These are phyloP conservation scores for Lacanobia wlatinum DNA, from an alignment of 2,888 invertebrate species.

Conservation along the genomic window DNA sequence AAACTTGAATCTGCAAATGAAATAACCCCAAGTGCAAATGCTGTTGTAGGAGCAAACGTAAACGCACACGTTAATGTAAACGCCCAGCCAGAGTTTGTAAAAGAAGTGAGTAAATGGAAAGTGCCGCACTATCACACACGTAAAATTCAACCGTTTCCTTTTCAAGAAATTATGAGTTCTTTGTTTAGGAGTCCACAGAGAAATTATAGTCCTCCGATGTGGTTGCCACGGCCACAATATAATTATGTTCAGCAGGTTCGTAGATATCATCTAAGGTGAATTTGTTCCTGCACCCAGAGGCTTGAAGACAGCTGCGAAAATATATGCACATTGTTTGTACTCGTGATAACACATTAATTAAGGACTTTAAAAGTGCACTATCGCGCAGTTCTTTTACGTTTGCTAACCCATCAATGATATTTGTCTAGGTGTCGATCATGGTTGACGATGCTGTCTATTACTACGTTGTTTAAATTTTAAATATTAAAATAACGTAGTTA, in stretches of 20 bases:
- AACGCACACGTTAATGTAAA: slow-evolving; percentile 68
- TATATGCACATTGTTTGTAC: slow-evolving; percentile 46
- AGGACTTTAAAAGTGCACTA: slow-evolving; percentile 8
- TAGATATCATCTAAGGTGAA: slow-evolving; percentile 49
- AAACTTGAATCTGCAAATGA: slow-evolving; percentile 78
- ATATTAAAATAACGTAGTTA: neutral
- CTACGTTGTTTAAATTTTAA: neutral
- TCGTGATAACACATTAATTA: slow-evolving; percentile 9
- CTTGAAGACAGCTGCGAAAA: slow-evolving; percentile 70
- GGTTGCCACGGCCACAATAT: slow-evolving; percentile 65
- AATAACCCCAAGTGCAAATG: slow-evolving; percentile 71
- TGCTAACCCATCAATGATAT: slow-evolving; percentile 41
- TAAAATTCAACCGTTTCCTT: slow-evolving; percentile 62
- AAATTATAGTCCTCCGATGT: slow-evolving; percentile 62
- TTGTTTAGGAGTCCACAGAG: slow-evolving; percentile 71
- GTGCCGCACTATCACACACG: slow-evolving; percentile 37
- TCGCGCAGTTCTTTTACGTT: neutral
- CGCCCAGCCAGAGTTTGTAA: slow-evolving; percentile 72
- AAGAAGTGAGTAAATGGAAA: slow-evolving; percentile 84
- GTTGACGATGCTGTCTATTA: neutral
- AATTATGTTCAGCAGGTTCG: slow-evolving; percentile 77
- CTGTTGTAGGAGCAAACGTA: slow-evolving; percentile 58
- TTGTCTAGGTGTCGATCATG: neutral
- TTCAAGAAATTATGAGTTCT: slow-evolving; percentile 73
- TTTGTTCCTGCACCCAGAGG: slow-evolving; percentile 70